Percentiles rank a stretch among this genome's conserved stretches.
Evolutionary conservation across 2,888 invertebrate genomes (phyloP).

Genomic region (Tyria jacobaeae): DNA sequence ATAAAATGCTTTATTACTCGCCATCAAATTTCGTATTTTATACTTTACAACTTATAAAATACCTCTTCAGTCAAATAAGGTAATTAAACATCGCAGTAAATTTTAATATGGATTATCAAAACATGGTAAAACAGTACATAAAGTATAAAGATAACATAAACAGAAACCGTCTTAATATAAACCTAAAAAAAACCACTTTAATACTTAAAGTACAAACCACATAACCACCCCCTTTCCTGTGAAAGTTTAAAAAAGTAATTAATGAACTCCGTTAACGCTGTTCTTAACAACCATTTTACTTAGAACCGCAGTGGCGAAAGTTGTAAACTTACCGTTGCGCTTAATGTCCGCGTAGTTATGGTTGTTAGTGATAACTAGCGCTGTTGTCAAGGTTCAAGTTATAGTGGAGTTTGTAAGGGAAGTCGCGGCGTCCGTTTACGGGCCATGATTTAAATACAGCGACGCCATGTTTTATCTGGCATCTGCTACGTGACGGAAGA

Average conservation of each 20-base stretch:
- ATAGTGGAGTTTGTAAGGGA: slow-evolving; percentile 57
- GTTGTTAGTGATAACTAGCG: slow-evolving; percentile 46
- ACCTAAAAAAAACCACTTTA: slow-evolving; percentile 36
- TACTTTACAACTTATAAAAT: slow-evolving; percentile 13
- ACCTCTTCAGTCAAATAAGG: slow-evolving; percentile 9
- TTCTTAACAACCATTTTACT: slow-evolving; percentile 49
- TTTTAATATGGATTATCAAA: slow-evolving; percentile 26
- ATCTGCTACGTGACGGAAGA: slow-evolving; percentile 76
- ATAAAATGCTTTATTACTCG: slow-evolving; percentile 5
- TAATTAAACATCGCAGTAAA: slow-evolving; percentile 3
- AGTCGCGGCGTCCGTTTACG: slow-evolving; percentile 61
- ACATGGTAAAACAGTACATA: slow-evolving; percentile 23
- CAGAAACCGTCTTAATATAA: slow-evolving; percentile 31
- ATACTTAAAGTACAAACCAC: slow-evolving; percentile 42
- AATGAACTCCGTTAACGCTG: slow-evolving; percentile 69
- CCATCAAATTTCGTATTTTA: background rate
- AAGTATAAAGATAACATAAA: slow-evolving; percentile 39
- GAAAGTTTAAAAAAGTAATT: slow-evolving; percentile 73
- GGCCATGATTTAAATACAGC: slow-evolving; percentile 78
- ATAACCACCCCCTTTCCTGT: slow-evolving; percentile 61
- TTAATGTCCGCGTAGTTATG: slow-evolving; percentile 8
- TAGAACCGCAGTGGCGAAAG: slow-evolving; percentile 44
- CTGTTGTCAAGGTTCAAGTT: slow-evolving; percentile 53
- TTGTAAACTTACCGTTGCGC: slow-evolving; percentile 34
- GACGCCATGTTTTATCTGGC: slow-evolving; percentile 76